Evolutionary conservation across 2,797 vertebrate species (phyloP).

Genomic region (Chelon labrosus): DNA sequence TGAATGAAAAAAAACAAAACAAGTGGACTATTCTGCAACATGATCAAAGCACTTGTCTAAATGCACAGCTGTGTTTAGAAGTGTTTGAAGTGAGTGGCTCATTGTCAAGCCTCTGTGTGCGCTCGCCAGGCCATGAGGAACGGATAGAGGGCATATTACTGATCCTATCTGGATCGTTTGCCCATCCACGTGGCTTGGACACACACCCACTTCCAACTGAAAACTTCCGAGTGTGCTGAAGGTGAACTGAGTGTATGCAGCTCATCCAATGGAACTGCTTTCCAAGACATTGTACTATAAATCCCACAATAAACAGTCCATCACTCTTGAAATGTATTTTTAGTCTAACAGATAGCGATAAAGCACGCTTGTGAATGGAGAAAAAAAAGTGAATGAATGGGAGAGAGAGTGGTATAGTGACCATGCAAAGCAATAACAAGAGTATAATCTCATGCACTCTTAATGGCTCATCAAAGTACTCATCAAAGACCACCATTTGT

Average conservation of each 20-base stretch:
- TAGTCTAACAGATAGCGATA: slow-evolving; percentile 30
- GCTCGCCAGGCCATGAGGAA: slow-evolving; percentile 62
- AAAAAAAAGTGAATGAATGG: slow-evolving; percentile 46
- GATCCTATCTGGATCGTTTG: slow-evolving; percentile 61
- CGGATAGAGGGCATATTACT: slow-evolving; percentile 60
- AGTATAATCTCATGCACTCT: slow-evolving; percentile 39
- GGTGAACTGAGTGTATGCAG: slow-evolving; percentile 54
- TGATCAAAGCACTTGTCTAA: slow-evolving; percentile 78
- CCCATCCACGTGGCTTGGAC: slow-evolving; percentile 58
- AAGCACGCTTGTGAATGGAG: slow-evolving; percentile 65
- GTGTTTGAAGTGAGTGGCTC: slow-evolving; percentile 85
- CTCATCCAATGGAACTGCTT: slow-evolving; percentile 61
- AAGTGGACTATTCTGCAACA: slow-evolving; percentile 42
- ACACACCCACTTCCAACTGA: slow-evolving; percentile 65
- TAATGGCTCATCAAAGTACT: slow-evolving; percentile 50
- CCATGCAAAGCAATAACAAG: slow-evolving; percentile 26
- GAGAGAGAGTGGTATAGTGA: slow-evolving; percentile 32
- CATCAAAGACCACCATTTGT: slow-evolving; percentile 33
- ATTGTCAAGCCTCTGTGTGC: slow-evolving; percentile 64
- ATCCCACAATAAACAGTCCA: slow-evolving; percentile 55
- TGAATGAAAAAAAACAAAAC: slow-evolving; percentile 45
- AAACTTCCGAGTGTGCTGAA: slow-evolving; percentile 71
- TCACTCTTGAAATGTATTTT: slow-evolving; percentile 25
- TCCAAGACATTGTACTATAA: slow-evolving; percentile 58
- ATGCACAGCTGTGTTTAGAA: slow-evolving; percentile 69